Evolutionary conservation across 2,113 vertebrate genomes (phyloP).

Genomic region (Pseudopipra pipra): DNA sequence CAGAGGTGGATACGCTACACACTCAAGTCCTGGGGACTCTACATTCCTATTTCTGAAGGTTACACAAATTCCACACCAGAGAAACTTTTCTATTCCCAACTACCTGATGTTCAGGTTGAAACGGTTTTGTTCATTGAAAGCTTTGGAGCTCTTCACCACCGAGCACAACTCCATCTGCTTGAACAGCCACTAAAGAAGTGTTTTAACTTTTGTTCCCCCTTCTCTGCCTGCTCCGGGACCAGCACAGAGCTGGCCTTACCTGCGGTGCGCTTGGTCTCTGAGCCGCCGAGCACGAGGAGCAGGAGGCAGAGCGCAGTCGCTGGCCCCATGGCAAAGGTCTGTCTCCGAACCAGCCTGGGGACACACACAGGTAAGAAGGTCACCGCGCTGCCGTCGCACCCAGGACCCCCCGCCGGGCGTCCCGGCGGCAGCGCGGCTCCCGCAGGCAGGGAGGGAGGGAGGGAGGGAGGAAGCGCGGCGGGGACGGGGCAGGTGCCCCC

Average conservation of each 20-base stretch:
- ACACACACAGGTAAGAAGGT: background rate
- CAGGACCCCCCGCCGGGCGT: background rate
- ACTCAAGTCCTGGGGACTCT: background rate
- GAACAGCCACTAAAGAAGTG: background rate
- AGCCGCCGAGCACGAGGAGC: slow-evolving; percentile 64
- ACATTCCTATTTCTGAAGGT: rapidly evolving
- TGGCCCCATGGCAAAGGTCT: slow-evolving; percentile 79
- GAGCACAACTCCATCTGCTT: background rate
- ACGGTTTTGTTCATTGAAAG: background rate
- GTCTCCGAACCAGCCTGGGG: slow-evolving; percentile 28
- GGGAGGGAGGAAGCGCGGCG: background rate
- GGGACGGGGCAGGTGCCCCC: background rate
- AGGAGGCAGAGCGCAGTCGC: slow-evolving; percentile 71
- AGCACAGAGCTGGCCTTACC: slow-evolving; percentile 74
- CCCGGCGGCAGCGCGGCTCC: background rate
- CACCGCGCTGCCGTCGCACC: background rate
- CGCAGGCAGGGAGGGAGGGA: background rate
- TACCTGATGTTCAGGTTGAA: background rate
- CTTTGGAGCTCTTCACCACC: background rate
- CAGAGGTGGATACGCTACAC: background rate
- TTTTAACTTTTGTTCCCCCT: background rate
- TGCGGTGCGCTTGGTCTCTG: slow-evolving; percentile 78
- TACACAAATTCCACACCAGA: background rate
- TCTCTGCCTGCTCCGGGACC: background rate
- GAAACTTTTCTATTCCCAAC: background rate